Evolutionary conservation across 2,113 vertebrate species (phyloP), one percentile per base, ranked within the genome.

Genomic region (Seriola quinqueradiata): DNA sequence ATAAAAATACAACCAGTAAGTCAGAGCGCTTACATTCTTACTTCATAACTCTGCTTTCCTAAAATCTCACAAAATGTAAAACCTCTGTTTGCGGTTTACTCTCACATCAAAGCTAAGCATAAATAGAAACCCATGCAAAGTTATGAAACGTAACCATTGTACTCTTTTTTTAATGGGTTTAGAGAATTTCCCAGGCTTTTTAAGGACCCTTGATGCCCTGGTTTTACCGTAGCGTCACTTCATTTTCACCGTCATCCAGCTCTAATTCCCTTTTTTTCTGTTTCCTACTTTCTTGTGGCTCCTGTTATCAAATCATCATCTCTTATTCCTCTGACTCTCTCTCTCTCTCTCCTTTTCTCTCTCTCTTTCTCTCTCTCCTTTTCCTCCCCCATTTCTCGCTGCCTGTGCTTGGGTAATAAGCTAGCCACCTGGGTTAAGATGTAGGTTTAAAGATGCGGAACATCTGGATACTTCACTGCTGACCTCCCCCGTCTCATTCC

Each of bases 381-480:
- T 28, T 28, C 36, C 34, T 32, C 38, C 71, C 59, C 10, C 50
- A n/a, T 1, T 0, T 72, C 4, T 66, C 25, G 2, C 42, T 70
- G 46, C 70, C 50, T 83, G 57, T 66, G 23, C 57, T 77, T 75
- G 65, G 68, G 42, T 77, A 70, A 84, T 48, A 28, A 57, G 32
- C 63, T 19, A 9, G 25, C 48, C 16, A 83, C 40, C 70, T 75
- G 65, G 55, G 55, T 80, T 68, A 34, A 59, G 61, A 75, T 42
- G 40, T 66, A 50, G 23, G 36, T 68, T 80, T 66, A 71, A 21
- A 85, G 64, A 52, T 60, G 64, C 70, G 69, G 77, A 85, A 89
- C 85, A 92, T 88, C 80, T 90, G 76, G 82, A 72, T 40, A 16
- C 52, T 82, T 90, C 80, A 85, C 67, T 63, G 72, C 74, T 84